Base-by-base conservation (phyloP, 2,888 invertebrate genomes). In the Amorpha juglandis region DNA sequence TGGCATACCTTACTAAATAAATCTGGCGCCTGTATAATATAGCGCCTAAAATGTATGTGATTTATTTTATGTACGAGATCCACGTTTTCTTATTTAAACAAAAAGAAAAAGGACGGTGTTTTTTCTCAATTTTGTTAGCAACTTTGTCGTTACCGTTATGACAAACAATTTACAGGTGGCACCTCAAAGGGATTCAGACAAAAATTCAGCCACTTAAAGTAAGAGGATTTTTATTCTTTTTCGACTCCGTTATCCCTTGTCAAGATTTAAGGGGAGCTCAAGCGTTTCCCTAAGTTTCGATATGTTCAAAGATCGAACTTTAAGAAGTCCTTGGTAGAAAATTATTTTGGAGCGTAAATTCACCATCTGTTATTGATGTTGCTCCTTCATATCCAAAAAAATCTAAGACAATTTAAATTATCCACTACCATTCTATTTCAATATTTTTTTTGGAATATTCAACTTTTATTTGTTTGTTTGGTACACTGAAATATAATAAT, bases 161-260 rank as follows among this genome's bases (percentile, higher is more conserved):
- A 67, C 58, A 70, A 70, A 70, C 63, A 63, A 63, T 66, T 66
- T 66, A 68, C 71, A 71, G 65, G 62, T 66, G 53, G 64, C 66
- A 67, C 67, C 70, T 73, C 71, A 73, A 75, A 74, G 71, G 71
- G 74, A 71, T 72, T 63, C 69, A 67, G 67, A 68, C 71, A 73
- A 75, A 76, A 71, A 71, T 74, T 72, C 67, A 70, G 72, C 74
- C 76, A 81, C 81, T 82, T 82, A 76, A 66, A 71, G 71, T 73
- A 74, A 78, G 75, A 73, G 73, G 68, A 66, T 77, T 78, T 80
- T 80, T 77, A 80, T 78, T 77, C 73, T 71, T 71, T 71, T 74
- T 74, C 68, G 68, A 74, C 75, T 76, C 69, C 64, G 58, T 52
- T 66, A 62, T 51, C 27, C 11, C 19, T 53, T 42, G 33, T 45